phyloP scores from a whole-genome alignment of 1,140 invertebrate species.

The Eueides isabella region DNA sequence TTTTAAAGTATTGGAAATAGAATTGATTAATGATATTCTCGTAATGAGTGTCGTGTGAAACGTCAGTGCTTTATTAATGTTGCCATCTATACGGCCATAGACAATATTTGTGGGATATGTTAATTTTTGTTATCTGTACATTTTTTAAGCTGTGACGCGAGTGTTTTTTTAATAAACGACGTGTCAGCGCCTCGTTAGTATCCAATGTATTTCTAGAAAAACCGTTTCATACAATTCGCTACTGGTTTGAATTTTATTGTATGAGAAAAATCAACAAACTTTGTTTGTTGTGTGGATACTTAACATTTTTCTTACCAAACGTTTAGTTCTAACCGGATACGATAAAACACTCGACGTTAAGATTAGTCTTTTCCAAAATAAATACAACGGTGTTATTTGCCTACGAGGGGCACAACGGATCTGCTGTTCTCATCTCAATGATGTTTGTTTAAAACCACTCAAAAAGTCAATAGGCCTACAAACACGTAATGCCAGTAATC shows the following conservation, averaged over 20 bases:
- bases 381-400: conserved; percentile 69
- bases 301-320: conserved; percentile 39
- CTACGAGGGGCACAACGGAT: conserved; percentile 61
- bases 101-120: conserved; percentile 29
- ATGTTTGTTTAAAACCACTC: conserved; percentile 77
- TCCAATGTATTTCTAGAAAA: conserved; percentile 34
- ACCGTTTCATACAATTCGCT: conserved; percentile 33
- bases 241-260: conserved; percentile 32
- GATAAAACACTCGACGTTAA: conserved; percentile 67
- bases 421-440: conserved; percentile 65
- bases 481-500: conserved; percentile 66
- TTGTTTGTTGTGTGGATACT: conserved; percentile 53
- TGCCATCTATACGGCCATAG: conserved; percentile 27
- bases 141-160: conserved; percentile 28
- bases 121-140: conserved; percentile 37
- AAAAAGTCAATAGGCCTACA: conserved; percentile 62
- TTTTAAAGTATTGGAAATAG: conserved; percentile 68
- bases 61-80: conserved; percentile 67
- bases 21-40: conserved; percentile 65
- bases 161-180: conserved; percentile 40
- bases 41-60: conserved; percentile 66
- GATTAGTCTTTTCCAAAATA: conserved; percentile 74
- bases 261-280: conserved; percentile 61
- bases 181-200: conserved; percentile 25
- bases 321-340: conserved; percentile 59